A percentile compares a stretch with the other conserved stretches of the same genome.
Conservation (phyloP, 2,888 invertebrate species). For the Volucella inflata region DNA sequence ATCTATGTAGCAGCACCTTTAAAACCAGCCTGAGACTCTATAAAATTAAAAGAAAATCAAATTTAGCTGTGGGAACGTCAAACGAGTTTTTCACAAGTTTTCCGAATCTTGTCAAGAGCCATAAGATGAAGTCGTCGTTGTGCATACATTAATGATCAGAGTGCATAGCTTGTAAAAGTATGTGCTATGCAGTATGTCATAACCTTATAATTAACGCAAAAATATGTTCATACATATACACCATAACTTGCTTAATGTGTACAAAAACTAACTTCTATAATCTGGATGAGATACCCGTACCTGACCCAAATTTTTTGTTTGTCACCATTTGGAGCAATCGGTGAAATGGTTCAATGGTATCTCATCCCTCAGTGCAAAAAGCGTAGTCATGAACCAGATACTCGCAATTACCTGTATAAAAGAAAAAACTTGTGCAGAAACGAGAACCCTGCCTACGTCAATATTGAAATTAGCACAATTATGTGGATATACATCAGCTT, state of each 20-base stretch:
- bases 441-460: conserved; percentile 38
- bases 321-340: conserved; percentile 3
- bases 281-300: conserved; percentile 48
- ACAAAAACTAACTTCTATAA: conserved; percentile 54
- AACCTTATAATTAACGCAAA: conserved; percentile 62
- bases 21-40: conserved; percentile 2
- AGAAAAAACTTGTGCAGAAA: conserved; percentile 5
- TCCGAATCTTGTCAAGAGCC: conserved; percentile 36
- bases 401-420: conserved; percentile 17
- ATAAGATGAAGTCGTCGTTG: conserved; percentile 12
- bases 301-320: conserved; percentile 50
- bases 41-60: conserved; percentile 22
- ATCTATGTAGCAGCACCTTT: conserved; percentile 14
- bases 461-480: conserved; percentile 65
- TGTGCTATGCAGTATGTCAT: conserved; percentile 50
- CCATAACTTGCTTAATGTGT: neutral
- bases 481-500: conserved; percentile 7
- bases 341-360: conserved; percentile 41
- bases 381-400: conserved; percentile 43
- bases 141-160: conserved; percentile 54
- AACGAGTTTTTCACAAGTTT: conserved; percentile 63
- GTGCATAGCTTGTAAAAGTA: conserved; percentile 56
- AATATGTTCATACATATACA: neutral
- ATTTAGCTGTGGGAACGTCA: conserved; percentile 63
- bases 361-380: conserved; percentile 12